phyloP scores from a whole-genome alignment of 2,797 vertebrate genomes.

The Danionella dracula region DNA sequence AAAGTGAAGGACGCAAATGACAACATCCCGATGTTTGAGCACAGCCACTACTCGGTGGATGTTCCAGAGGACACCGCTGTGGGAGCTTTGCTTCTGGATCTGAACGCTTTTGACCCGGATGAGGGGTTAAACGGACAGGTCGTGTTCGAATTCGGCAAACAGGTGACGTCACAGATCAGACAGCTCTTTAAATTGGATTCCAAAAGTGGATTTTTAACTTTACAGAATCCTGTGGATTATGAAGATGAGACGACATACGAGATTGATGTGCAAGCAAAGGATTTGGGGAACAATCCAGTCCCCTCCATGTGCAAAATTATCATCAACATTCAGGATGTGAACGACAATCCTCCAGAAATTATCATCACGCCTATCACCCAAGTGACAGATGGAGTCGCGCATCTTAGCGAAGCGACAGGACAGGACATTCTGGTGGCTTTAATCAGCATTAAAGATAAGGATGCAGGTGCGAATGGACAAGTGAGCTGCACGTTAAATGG shows the following conservation, averaged over 20 bases:
- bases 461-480: constrained; percentile 81
- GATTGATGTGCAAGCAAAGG: constrained; percentile 84
- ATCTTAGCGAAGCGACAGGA: constrained; percentile 83
- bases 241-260: constrained; percentile 88
- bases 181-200: constrained; percentile 83
- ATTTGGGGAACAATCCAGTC: constrained; percentile 78
- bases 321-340: constrained; percentile 86
- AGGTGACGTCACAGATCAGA: constrained; percentile 76
- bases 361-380: constrained; percentile 82
- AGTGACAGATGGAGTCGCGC: constrained; percentile 64
- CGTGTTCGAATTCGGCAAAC: constrained; percentile 79
- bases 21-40: constrained; percentile 87
- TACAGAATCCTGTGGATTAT: constrained; percentile 82
- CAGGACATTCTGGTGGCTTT: constrained; percentile 87
- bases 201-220: constrained; percentile 76
- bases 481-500: constrained; percentile 85
- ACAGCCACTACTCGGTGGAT: constrained; percentile 77
- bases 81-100: constrained; percentile 76
- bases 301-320: constrained; percentile 82
- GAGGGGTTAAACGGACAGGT: constrained; percentile 88
- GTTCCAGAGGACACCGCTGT: constrained; percentile 82
- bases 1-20: constrained; percentile 91
- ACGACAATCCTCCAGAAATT: constrained; percentile 86
- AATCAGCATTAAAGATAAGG: constrained; percentile 87
- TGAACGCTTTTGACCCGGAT: constrained; percentile 80